Conservation (phyloP, 2,113 vertebrate genomes). For the Ceuthmochares aereus region DNA sequence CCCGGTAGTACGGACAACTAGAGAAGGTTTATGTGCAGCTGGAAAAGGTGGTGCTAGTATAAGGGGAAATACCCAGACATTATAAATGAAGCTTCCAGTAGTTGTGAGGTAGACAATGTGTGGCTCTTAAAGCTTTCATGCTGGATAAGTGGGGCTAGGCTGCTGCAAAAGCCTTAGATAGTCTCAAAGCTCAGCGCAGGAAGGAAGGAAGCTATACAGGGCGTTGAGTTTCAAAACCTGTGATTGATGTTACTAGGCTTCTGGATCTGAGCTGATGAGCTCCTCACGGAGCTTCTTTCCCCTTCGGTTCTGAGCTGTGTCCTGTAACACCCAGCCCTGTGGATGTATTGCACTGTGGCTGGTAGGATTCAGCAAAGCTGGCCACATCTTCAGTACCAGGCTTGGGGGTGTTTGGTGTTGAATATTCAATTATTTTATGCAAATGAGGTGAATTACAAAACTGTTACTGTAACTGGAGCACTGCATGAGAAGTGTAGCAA, state of each 20-base stretch:
- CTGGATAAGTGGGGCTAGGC: not conserved
- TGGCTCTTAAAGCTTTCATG: not conserved
- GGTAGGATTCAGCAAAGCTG: not conserved
- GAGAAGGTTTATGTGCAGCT: not conserved
- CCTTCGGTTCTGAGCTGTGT: not conserved
- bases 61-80: not conserved
- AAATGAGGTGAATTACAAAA: not conserved
- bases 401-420: conserved; percentile 10
- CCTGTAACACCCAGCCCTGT: not conserved
- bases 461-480: not conserved
- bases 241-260: not conserved
- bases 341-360: not conserved
- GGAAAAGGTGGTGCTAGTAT: not conserved
- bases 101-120: not conserved
- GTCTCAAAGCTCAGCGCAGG: not conserved
- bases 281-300: not conserved
- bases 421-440: conserved; percentile 14
- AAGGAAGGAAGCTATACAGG: not conserved
- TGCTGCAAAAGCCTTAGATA: not conserved
- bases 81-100: not conserved
- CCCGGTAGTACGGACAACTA: not conserved
- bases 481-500: not conserved
- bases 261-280: not conserved
- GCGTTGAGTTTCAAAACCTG: not conserved
- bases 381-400: not conserved